These are phyloP conservation scores for Pelodytes ibericus DNA, from an alignment of 2,797 vertebrate species.

Conservation along the genomic window DNA sequence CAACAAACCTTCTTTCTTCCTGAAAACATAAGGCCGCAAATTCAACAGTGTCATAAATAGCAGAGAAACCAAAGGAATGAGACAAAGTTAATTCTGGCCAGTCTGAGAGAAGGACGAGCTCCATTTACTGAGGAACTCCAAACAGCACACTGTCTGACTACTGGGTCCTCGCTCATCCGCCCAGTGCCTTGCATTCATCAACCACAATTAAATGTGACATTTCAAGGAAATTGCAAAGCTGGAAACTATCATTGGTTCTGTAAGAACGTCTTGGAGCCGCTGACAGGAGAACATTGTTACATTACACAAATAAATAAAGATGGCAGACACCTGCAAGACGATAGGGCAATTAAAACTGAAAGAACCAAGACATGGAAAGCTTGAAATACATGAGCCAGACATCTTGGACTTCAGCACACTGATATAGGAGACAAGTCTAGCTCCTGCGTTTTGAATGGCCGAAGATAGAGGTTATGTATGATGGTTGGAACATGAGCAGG, in stretches of 20 bases:
- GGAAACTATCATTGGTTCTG: neutral
- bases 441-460: too few species aligned
- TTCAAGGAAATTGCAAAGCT: neutral
- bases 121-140: neutral
- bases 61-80: neutral
- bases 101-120: neutral
- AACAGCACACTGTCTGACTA: neutral
- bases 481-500: too few species aligned
- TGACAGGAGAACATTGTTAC: neutral
- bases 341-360: constrained; percentile 19
- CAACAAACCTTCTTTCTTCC: neutral
- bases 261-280: neutral
- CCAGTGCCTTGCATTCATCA: constrained; percentile 20
- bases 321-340: neutral
- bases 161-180: neutral
- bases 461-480: too few species aligned
- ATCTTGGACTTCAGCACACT: neutral
- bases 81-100: neutral
- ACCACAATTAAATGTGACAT: constrained; percentile 7
- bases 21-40: neutral
- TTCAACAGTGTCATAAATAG: neutral
- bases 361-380: neutral
- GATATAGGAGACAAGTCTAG: too few species aligned
- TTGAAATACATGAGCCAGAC: neutral
- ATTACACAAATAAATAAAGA: constrained; percentile 36